A percentile compares a stretch with the other conserved stretches of the same genome.
Conservation (phyloP, 2,888 invertebrate genomes). For the Eumacrocentrus americanus region DNA sequence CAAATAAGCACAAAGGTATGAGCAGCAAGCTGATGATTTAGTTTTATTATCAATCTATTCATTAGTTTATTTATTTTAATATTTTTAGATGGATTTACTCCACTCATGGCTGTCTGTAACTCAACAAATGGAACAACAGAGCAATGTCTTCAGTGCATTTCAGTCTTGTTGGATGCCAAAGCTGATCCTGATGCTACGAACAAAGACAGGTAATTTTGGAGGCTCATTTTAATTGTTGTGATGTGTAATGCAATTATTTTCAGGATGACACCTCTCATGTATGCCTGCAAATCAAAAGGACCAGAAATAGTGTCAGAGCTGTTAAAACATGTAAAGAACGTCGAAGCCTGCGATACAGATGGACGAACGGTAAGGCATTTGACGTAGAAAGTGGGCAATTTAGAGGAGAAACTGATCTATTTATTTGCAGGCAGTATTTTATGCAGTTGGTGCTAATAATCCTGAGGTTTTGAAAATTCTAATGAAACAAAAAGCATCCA, state of each 20-base stretch:
- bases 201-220: constrained; percentile 54
- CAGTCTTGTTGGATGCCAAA: constrained; percentile 63
- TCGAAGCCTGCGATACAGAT: constrained; percentile 67
- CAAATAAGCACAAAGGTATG: constrained; percentile 61
- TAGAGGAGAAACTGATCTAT: neutral
- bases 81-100: constrained; percentile 67
- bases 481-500: constrained; percentile 64
- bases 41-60: constrained; percentile 27
- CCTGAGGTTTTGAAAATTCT: constrained; percentile 65
- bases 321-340: constrained; percentile 64
- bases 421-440: constrained; percentile 66
- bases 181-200: constrained; percentile 66
- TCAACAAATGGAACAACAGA: constrained; percentile 61
- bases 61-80: constrained; percentile 7
- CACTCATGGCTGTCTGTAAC: constrained; percentile 69
- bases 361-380: constrained; percentile 68
- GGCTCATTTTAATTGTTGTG: constrained; percentile 4
- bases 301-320: constrained; percentile 64
- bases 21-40: neutral
- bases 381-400: neutral
- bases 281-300: constrained; percentile 67
- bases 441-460: constrained; percentile 68
- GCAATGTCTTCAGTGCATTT: constrained; percentile 62
- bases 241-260: constrained; percentile 42
- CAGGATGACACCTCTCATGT: constrained; percentile 71